Base-by-base conservation (phyloP, 2,113 vertebrate genomes). In the Apodemus speciosus region DNA sequence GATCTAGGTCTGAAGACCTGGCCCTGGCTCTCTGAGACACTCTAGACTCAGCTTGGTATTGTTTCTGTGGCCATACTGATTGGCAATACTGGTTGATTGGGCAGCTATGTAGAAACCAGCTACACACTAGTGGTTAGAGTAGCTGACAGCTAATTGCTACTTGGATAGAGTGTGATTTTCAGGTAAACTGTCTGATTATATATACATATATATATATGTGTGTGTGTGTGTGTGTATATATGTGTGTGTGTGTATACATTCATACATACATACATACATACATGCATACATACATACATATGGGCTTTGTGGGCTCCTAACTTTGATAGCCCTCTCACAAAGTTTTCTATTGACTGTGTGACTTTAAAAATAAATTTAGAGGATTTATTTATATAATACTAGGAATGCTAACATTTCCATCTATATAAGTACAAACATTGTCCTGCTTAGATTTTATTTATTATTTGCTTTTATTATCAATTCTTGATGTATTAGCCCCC, bases 41-140 rank as follows among this genome's bases (percentile, higher is more conserved):
- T 23, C n/a, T 51, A 5, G 43, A n/a, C 6, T 86, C 40, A 71
- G 23, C 0, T 14, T 14, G 87, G 2, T 85, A n/a, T 11, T 30
- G 25, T 46, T 27, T 15, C 49, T 1, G 0, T 6, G 20, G 35
- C 9, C 20, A 25, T 6, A 32, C 23, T 9, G 0, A 9, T 43
- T 5, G 80, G 27, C 9, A 8, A 27, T 62, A 27, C 23, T 27
- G 60, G 27, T 62, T 27, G 60, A n/a, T 6, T 16, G 4, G 3
- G 30, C 11, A 18, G 10, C 1, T 13, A 6, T 62, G 15, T 7
- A 9, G 66, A 32, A 30, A 10, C 2, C 6, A 0, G 4, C 68
- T 8, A n/a, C 9, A 79, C 14, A 18, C 18, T 20, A 3, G 13
- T 1, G 27, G 3, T 40, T 81, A 49, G 21, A 16, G 66, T 62